A percentile compares a stretch with the other conserved stretches of the same genome.
Conservation (phyloP, 1,140 invertebrate species). For the Agraylea sexmaculata region DNA sequence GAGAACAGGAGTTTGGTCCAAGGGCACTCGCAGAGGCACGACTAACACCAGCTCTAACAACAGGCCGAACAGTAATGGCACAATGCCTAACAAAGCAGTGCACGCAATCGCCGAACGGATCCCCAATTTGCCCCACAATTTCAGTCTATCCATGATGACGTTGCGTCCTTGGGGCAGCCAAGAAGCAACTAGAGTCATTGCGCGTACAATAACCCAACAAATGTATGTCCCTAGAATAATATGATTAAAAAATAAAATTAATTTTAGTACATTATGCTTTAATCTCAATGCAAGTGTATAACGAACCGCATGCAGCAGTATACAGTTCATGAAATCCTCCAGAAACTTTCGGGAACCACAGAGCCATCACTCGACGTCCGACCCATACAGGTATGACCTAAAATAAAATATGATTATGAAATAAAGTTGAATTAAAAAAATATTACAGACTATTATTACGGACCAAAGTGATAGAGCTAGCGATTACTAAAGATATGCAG, state of each 20-base stretch:
- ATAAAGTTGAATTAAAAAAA: background rate
- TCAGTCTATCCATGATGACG: constrained; percentile 60
- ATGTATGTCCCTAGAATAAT: constrained; percentile 62
- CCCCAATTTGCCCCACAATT: constrained; percentile 60
- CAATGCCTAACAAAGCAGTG: constrained; percentile 72
- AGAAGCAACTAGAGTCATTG: constrained; percentile 63
- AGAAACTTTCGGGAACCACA: constrained; percentile 59
- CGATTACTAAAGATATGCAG: constrained; percentile 71
- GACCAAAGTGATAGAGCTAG: constrained; percentile 65
- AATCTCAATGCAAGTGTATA: constrained; percentile 1
- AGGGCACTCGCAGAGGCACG: constrained; percentile 81
- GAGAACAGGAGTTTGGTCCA: constrained; percentile 88
- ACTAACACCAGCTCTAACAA: constrained; percentile 81
- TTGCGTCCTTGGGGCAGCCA: constrained; percentile 81
- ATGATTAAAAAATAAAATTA: background rate
- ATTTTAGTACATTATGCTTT: background rate
- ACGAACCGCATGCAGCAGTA: constrained; percentile 72
- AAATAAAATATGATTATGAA: constrained; percentile 22
- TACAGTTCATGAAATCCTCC: constrained; percentile 86
- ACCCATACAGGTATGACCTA: constrained; percentile 80
- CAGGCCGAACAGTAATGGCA: constrained; percentile 86
- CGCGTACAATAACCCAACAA: constrained; percentile 77
- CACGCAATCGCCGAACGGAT: constrained; percentile 60
- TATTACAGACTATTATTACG: constrained; percentile 14
- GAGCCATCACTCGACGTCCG: constrained; percentile 73